phyloP scores from a whole-genome alignment of 2,113 vertebrate species.

The Thunnus thynnus region DNA sequence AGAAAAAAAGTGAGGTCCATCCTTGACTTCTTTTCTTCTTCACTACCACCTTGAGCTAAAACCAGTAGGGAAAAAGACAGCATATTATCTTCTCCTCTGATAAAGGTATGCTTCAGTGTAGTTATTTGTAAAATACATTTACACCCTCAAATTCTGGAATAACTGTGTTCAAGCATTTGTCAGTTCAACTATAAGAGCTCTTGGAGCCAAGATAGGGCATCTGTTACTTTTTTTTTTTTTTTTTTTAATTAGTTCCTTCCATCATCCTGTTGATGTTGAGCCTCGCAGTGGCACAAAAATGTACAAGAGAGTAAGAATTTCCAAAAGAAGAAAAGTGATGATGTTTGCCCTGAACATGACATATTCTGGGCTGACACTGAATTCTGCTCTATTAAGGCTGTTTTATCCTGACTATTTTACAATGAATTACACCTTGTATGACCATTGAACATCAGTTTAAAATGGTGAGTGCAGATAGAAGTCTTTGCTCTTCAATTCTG shows the following conservation, averaged over 20 bases:
- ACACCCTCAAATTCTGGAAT: not conserved
- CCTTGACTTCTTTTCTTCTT: not conserved
- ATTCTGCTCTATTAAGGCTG: not conserved
- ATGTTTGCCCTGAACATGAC: not conserved
- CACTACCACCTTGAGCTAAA: not conserved
- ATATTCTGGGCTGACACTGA: not conserved
- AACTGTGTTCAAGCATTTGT: conserved; percentile 20
- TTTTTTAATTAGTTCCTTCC: no score
- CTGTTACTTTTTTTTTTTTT: not conserved
- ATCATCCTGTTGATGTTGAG: conserved; percentile 15
- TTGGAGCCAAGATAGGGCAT: conserved; percentile 14
- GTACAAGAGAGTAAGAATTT: not conserved
- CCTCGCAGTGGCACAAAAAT: not conserved
- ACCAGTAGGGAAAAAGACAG: not conserved
- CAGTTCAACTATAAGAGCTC: conserved; percentile 27
- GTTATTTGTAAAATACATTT: conserved; percentile 27
- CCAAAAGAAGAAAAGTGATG: not conserved
- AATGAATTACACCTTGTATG: not conserved
- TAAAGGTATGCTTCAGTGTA: conserved; percentile 3
- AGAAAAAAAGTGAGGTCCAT: not conserved
- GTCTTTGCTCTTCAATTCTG: not conserved
- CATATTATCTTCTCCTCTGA: conserved; percentile 1
- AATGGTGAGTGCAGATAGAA: conserved; percentile 1
- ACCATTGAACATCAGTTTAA: conserved; percentile 1
- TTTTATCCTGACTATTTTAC: not conserved